phyloP scores from a whole-genome alignment of 2,888 invertebrate species.

The Megalurothrips usitatus region DNA sequence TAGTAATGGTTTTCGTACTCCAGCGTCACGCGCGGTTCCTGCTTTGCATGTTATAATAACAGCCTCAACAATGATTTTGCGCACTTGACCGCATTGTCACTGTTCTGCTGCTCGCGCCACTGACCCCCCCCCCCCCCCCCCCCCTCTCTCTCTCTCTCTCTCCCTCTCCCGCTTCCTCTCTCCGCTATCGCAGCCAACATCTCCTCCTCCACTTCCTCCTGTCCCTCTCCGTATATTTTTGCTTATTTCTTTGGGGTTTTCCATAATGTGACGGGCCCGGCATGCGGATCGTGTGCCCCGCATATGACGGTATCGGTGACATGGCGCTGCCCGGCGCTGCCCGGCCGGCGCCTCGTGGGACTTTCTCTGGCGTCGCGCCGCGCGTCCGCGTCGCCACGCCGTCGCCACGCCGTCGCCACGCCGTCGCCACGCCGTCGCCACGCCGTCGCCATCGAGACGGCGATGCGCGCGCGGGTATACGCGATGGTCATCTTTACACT shows the following conservation, averaged over 20 bases:
- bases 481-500: neutral
- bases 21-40: too few species aligned
- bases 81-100: too few species aligned
- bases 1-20: too few species aligned
- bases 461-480: neutral
- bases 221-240: neutral
- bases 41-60: too few species aligned
- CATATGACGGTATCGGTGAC: neutral
- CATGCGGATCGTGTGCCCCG: neutral
- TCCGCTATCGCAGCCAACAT: neutral
- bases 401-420: neutral
- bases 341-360: neutral
- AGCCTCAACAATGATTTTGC: too few species aligned
- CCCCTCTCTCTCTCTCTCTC: neutral
- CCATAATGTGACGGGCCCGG: neutral
- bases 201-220: neutral
- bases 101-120: too few species aligned
- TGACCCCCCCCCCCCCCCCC: neutral
- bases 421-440: too few species aligned
- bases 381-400: neutral
- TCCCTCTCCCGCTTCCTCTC: neutral
- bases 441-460: too few species aligned
- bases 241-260: neutral
- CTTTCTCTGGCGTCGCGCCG: neutral
- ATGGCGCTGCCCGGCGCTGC: neutral